A percentile compares a stretch with the other conserved stretches of the same genome.
phyloP scores from a whole-genome alignment of 2,888 invertebrate genomes.

The Eupithecia subumbrata region DNA sequence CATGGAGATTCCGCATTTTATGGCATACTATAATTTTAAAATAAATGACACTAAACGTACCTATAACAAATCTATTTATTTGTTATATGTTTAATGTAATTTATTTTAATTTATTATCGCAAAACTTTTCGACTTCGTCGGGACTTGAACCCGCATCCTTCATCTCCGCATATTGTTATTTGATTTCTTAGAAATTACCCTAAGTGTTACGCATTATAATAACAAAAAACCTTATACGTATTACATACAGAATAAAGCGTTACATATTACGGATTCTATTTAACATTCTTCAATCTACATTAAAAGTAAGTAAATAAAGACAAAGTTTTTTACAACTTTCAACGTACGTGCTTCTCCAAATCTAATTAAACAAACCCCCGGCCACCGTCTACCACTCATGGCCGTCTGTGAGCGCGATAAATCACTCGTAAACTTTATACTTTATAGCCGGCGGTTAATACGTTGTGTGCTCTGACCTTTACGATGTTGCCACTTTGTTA shows the following conservation, averaged over 20 bases:
- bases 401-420: conserved; percentile 21
- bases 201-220: no score
- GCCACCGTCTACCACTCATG: conserved; percentile 16
- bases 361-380: conserved; percentile 6
- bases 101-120: no score
- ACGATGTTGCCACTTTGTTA: conserved; percentile 17
- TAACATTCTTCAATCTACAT: not conserved
- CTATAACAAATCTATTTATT: no score
- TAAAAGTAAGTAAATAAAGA: not conserved
- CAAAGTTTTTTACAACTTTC: conserved; percentile 7
- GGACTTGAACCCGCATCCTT: no score
- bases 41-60: no score
- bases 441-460: conserved; percentile 21
- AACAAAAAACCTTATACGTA: no score
- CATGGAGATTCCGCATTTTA: no score
- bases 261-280: not conserved
- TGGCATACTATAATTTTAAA: no score
- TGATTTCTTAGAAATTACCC: no score
- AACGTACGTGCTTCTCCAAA: conserved; percentile 10
- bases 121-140: no score
- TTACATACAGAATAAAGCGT: not conserved
- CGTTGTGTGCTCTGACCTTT: conserved; percentile 23
- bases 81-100: no score
- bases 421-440: conserved; percentile 31
- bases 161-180: no score